phyloP scores from a whole-genome alignment of 1,140 invertebrate genomes.

The Ruditapes philippinarum region DNA sequence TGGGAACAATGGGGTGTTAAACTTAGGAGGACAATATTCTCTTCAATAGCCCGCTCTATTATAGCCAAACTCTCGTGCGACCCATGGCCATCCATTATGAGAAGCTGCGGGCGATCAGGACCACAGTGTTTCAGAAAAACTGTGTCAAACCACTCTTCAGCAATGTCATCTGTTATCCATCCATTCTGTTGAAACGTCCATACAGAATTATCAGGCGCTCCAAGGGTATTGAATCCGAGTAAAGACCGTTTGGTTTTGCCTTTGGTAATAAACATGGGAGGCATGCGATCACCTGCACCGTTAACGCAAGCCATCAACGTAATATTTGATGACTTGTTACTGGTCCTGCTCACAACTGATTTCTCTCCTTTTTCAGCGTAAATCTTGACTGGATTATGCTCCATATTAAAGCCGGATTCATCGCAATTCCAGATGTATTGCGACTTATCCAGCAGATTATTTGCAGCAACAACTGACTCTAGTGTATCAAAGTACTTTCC shows the following conservation, averaged over 20 bases:
- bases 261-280: constrained; percentile 52
- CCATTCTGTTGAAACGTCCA: background rate
- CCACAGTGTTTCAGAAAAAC: constrained; percentile 69
- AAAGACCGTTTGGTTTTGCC: constrained; percentile 33
- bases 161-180: constrained; percentile 54
- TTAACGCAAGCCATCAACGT: constrained; percentile 44
- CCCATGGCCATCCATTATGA: constrained; percentile 71
- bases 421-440: constrained; percentile 61
- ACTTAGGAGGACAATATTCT: constrained; percentile 45
- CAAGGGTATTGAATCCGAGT: background rate
- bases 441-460: constrained; percentile 16
- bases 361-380: constrained; percentile 11
- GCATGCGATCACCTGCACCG: constrained; percentile 22
- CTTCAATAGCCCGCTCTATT: constrained; percentile 43
- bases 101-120: constrained; percentile 65
- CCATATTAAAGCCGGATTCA: constrained; percentile 10
- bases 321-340: background rate
- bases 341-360: background rate
- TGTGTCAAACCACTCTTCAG: constrained; percentile 63
- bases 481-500: constrained; percentile 52
- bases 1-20: constrained; percentile 66
- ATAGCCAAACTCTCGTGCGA: constrained; percentile 66
- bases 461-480: background rate
- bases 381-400: background rate
- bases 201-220: background rate